Evolutionary conservation across 2,888 invertebrate species (phyloP).

Genomic region (Tromatobia lineatoria): DNA sequence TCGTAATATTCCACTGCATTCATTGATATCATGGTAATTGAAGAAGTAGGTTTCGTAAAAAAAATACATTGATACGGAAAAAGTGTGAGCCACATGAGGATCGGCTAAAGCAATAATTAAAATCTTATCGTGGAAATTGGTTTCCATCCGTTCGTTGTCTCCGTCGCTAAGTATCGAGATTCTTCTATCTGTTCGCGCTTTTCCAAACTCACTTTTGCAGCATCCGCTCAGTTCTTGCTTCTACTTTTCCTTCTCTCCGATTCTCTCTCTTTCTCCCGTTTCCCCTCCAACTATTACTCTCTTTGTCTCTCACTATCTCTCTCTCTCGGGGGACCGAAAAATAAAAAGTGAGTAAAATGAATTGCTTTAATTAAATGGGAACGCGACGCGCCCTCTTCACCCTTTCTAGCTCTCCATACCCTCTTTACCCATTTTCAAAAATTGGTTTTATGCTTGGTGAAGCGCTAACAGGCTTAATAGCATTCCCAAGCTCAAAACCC

Average conservation of each 20-base stretch:
- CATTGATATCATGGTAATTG: no score
- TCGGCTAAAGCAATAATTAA: constrained; percentile 61
- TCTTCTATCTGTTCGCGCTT: constrained; percentile 45
- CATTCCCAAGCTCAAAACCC: constrained; percentile 56
- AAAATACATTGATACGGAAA: neutral
- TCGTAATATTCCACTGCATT: no score
- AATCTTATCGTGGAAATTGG: constrained; percentile 67
- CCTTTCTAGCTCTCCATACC: constrained; percentile 25
- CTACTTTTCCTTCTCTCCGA: neutral
- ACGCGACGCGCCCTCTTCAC: constrained; percentile 46
- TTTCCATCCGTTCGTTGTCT: constrained; percentile 56
- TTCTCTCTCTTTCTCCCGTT: no score
- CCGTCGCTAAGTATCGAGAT: constrained; percentile 53
- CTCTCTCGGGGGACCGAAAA: constrained; percentile 42
- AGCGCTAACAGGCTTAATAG: constrained; percentile 76
- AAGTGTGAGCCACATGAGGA: constrained; percentile 3
- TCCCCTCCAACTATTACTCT: constrained; percentile 1
- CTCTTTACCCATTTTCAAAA: constrained; percentile 72
- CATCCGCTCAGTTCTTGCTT: no score
- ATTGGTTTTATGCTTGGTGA: constrained; percentile 80
- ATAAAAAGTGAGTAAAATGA: constrained; percentile 68
- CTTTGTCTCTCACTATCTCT: no score
- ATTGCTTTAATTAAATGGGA: constrained; percentile 80
- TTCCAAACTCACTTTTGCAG: constrained; percentile 38
- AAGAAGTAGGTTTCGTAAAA: no score